Evolutionary conservation across 2,113 vertebrate genomes (phyloP).

Genomic region (Heptranchias perlo): DNA sequence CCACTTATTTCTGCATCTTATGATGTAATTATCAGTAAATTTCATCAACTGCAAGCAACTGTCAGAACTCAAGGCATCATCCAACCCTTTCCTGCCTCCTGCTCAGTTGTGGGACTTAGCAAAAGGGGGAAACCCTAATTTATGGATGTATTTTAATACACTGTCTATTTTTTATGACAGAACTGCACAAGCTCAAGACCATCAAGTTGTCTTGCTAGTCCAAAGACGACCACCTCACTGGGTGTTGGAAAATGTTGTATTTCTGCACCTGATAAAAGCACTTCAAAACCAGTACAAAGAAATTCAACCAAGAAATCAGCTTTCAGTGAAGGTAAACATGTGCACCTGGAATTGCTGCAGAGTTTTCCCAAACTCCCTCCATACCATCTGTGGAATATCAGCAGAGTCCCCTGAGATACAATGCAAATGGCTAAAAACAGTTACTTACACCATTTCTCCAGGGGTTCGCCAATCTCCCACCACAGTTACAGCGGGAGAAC

Average conservation of each 20-base stretch:
- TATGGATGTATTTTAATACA: not conserved
- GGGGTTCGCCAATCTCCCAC: not conserved
- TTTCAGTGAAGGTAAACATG: conserved; percentile 47
- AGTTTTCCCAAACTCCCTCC: not conserved
- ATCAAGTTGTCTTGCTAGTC: conserved; percentile 62
- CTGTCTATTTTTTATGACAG: conserved; percentile 49
- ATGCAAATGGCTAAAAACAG: not conserved
- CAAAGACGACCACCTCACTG: conserved; percentile 60
- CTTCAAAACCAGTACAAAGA: conserved; percentile 49
- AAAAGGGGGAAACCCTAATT: not conserved
- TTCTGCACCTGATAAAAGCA: conserved; percentile 57
- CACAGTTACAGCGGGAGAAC: not conserved
- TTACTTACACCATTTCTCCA: not conserved
- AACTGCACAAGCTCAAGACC: conserved; percentile 67
- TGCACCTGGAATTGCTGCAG: not conserved
- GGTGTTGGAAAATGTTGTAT: conserved; percentile 52
- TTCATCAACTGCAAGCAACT: not conserved
- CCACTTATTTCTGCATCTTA: not conserved
- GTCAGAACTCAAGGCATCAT: not conserved
- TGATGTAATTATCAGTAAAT: not conserved
- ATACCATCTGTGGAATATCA: not conserved
- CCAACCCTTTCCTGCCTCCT: not conserved
- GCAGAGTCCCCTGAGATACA: not conserved
- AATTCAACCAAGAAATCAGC: conserved; percentile 47
- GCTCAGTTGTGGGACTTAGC: not conserved